Evolutionary conservation across 1,140 invertebrate species (phyloP).

Genomic region (Globodera rostochiensis): DNA sequence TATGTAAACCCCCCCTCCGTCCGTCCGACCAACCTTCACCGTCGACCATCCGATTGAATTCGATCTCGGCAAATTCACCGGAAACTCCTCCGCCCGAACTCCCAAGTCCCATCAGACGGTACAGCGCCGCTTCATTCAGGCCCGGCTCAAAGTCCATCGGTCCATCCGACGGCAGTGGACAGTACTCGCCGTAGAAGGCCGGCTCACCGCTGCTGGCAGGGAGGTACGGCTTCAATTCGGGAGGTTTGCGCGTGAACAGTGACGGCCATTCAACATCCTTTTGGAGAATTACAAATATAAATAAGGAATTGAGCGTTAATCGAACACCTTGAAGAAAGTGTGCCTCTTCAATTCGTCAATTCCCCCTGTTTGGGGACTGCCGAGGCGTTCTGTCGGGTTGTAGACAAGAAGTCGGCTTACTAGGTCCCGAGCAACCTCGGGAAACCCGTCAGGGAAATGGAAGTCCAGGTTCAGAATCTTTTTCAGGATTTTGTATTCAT

Average conservation of each 20-base stretch:
- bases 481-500: slow-evolving; percentile 94
- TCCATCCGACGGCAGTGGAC: slow-evolving; percentile 38
- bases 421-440: slow-evolving; percentile 79
- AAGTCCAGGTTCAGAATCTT: slow-evolving; percentile 90
- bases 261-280: slow-evolving; percentile 80
- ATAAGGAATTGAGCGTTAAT: background rate
- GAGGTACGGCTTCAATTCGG: slow-evolving; percentile 78
- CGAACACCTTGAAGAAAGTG: slow-evolving; percentile 69
- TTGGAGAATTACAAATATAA: slow-evolving; percentile 22
- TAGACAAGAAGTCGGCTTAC: slow-evolving; percentile 81
- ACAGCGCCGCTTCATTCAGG: slow-evolving; percentile 78
- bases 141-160: slow-evolving; percentile 82
- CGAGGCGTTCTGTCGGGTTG: slow-evolving; percentile 47
- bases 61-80: slow-evolving; percentile 24
- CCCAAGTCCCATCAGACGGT: slow-evolving; percentile 74
- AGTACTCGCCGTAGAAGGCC: slow-evolving; percentile 71
- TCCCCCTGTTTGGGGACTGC: slow-evolving; percentile 47
- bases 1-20: too few species aligned
- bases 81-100: background rate
- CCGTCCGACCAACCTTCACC: background rate
- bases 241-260: slow-evolving; percentile 78
- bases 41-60: slow-evolving; percentile 8
- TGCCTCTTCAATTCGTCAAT: slow-evolving; percentile 41
- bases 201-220: slow-evolving; percentile 76
- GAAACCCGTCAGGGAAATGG: slow-evolving; percentile 87